These are phyloP conservation scores for Danio aesculapii DNA, from an alignment of 2,797 vertebrate species.

Conservation along the genomic window DNA sequence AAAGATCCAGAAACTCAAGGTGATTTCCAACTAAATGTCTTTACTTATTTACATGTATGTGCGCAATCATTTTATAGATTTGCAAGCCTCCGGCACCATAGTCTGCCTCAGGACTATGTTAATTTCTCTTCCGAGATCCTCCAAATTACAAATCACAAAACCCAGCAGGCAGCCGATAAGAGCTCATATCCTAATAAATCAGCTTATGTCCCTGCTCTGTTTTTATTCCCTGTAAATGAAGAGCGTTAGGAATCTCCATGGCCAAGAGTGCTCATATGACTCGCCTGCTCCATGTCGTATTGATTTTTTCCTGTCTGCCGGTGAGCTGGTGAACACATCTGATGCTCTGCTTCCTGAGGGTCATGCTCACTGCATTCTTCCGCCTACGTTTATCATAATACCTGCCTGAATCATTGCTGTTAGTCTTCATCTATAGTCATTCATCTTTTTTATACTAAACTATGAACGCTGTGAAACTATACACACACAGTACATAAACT, in stretches of 20 bases:
- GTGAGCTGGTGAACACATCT: slow-evolving; percentile 48
- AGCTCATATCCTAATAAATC: slow-evolving; percentile 23
- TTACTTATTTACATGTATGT: slow-evolving; percentile 18
- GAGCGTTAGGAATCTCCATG: slow-evolving; percentile 21
- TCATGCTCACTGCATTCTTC: neutral
- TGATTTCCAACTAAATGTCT: slow-evolving; percentile 59
- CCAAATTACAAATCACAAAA: neutral
- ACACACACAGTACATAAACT: no score
- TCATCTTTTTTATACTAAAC: neutral
- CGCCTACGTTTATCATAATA: neutral
- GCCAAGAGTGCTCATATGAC: slow-evolving; percentile 12
- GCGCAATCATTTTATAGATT: neutral
- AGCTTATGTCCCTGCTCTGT: slow-evolving; percentile 21
- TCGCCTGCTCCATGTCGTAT: slow-evolving; percentile 65
- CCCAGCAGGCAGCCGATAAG: neutral
- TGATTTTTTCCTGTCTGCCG: slow-evolving; percentile 52
- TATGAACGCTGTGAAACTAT: no score
- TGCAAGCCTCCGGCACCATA: neutral
- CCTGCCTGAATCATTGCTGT: neutral
- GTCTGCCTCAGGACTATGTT: neutral
- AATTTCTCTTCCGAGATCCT: neutral
- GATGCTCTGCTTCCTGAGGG: slow-evolving; percentile 42
- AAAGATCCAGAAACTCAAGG: slow-evolving; percentile 98
- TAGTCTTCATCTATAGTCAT: neutral
- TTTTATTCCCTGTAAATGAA: slow-evolving; percentile 12